A percentile compares a stretch with the other conserved stretches of the same genome.
Evolutionary conservation across 2,113 vertebrate genomes (phyloP).

Genomic region (Cololabis saira): DNA sequence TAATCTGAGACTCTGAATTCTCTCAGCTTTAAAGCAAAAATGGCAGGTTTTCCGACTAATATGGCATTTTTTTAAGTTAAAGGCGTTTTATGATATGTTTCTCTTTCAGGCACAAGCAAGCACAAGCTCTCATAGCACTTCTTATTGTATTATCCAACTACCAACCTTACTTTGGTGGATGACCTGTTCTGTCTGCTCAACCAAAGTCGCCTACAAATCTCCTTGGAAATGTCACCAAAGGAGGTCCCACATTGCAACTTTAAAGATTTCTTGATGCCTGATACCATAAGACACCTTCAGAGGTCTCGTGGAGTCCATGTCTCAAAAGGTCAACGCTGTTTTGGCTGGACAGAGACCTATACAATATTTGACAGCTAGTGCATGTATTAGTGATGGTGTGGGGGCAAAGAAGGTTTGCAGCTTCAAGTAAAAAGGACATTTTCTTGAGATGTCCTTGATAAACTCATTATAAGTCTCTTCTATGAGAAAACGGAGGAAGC

Average conservation of each 20-base stretch:
- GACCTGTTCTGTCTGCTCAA: too few species aligned
- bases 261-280: too few species aligned
- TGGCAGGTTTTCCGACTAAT: too few species aligned
- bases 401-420: conserved; percentile 13
- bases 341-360: background rate
- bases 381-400: background rate
- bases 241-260: too few species aligned
- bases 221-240: too few species aligned
- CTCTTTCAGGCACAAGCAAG: too few species aligned
- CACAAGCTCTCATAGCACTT: too few species aligned
- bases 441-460: conserved; percentile 13
- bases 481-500: conserved; percentile 2
- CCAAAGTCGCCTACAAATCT: too few species aligned
- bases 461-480: conserved; percentile 12
- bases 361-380: background rate
- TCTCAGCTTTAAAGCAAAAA: background rate
- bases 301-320: background rate
- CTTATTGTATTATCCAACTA: too few species aligned
- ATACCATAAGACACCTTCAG: background rate
- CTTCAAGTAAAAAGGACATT: conserved; percentile 15
- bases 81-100: too few species aligned
- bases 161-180: too few species aligned
- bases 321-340: background rate
- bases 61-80: too few species aligned
- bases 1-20: background rate